Percentiles rank a stretch among this genome's conserved stretches.
Evolutionary conservation across 2,113 vertebrate genomes (phyloP).

Genomic region (Aplodontia rufa): DNA sequence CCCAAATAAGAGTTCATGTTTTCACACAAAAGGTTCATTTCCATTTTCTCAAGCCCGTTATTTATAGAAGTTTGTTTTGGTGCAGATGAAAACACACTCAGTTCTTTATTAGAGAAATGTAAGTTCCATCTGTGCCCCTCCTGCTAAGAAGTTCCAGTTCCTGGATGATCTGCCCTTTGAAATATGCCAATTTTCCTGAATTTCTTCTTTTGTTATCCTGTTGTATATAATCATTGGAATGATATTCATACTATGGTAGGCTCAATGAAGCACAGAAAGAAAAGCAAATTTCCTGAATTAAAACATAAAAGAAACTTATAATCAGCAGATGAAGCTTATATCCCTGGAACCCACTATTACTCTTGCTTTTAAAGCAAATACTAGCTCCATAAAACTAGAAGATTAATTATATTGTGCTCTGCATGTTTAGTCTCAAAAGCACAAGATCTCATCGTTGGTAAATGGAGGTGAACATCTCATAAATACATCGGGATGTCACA

Average conservation of each 20-base stretch:
- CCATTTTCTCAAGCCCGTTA: background rate
- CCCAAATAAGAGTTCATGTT: background rate
- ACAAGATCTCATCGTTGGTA: background rate
- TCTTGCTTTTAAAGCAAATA: background rate
- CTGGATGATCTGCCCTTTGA: background rate
- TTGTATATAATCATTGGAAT: background rate
- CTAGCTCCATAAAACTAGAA: background rate
- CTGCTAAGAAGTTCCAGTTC: background rate
- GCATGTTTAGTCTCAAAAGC: background rate
- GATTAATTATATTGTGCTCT: background rate
- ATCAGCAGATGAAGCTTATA: background rate
- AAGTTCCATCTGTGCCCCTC: background rate
- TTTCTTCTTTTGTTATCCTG: background rate
- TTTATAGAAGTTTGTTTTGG: constrained; percentile 15
- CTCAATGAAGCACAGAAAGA: background rate
- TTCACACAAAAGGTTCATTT: background rate
- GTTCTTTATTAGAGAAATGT: background rate
- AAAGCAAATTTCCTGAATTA: background rate
- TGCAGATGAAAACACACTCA: background rate
- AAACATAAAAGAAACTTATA: background rate
- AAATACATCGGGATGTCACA: background rate
- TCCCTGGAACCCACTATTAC: background rate
- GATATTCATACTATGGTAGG: background rate
- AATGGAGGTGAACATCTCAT: background rate
- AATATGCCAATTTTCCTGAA: background rate